Conservation (phyloP, 2,888 invertebrate genomes). For the Diaprepes abbreviatus region DNA sequence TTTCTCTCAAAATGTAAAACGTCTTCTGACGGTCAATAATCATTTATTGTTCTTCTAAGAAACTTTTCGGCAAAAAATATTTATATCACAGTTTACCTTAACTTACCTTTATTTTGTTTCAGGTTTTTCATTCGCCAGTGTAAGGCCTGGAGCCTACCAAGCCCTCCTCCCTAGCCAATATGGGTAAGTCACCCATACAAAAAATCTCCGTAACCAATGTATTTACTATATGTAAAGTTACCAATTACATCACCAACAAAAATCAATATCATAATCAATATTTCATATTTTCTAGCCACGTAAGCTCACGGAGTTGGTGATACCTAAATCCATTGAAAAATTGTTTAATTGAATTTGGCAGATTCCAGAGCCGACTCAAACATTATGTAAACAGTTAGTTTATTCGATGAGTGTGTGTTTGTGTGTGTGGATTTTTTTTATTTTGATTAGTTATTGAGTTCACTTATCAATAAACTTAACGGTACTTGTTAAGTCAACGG, state of each 20-base stretch:
- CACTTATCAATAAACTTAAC: constrained; percentile 61
- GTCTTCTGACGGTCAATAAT: too few species aligned
- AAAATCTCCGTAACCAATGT: constrained; percentile 17
- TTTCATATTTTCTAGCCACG: constrained; percentile 68
- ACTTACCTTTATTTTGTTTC: constrained; percentile 61
- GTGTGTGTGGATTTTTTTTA: constrained; percentile 65
- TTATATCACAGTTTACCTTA: too few species aligned
- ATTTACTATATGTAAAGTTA: constrained; percentile 33
- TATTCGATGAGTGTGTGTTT: constrained; percentile 68
- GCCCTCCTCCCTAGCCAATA: constrained; percentile 85
- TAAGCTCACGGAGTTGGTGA: constrained; percentile 66
- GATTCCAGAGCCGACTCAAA: constrained; percentile 64
- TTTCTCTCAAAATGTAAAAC: too few species aligned
- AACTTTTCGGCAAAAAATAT: too few species aligned
- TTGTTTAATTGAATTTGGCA: constrained; percentile 66
- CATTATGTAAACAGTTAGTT: constrained; percentile 67
- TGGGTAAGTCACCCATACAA: constrained; percentile 78
- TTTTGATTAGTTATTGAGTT: constrained; percentile 66
- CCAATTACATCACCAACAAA: constrained; percentile 50
- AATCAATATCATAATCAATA: constrained; percentile 62
- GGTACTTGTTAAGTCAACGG: constrained; percentile 58
- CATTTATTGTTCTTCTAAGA: too few species aligned
- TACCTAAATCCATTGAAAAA: constrained; percentile 65
- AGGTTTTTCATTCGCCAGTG: constrained; percentile 83
- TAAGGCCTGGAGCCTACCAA: constrained; percentile 81